These are phyloP conservation scores for Eumerus sabulonum DNA, from an alignment of 2,888 invertebrate genomes.

Conservation along the genomic window DNA sequence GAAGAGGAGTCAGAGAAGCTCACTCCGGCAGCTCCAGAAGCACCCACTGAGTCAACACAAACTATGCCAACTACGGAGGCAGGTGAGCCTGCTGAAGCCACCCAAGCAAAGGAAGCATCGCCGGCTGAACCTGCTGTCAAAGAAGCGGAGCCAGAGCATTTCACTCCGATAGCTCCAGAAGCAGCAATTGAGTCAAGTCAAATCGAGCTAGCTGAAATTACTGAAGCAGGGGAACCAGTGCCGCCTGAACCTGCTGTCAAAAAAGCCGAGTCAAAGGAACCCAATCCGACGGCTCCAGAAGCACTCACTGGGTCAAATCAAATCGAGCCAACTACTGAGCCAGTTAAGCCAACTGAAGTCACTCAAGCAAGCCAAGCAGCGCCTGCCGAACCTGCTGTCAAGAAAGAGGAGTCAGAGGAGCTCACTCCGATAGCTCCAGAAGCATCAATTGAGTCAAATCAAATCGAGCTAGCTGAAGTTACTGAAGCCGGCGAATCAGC, in stretches of 20 bases:
- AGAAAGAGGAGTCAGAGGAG: neutral
- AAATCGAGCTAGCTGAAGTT: neutral
- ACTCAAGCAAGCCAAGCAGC: neutral
- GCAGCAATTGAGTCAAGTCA: too few relatives aligned
- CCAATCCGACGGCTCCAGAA: neutral
- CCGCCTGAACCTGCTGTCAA: neutral
- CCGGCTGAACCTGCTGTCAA: too few relatives aligned
- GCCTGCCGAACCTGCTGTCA: neutral
- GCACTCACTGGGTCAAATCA: neutral
- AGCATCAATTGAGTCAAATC: neutral
- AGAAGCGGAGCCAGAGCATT: too few relatives aligned
- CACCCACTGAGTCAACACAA: too few relatives aligned
- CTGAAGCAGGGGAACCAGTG: neutral
- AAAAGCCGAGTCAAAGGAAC: neutral
- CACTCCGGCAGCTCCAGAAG: neutral
- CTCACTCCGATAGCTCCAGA: neutral
- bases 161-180: too few relatives aligned
- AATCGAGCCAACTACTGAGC: neutral
- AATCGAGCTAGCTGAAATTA: too few relatives aligned
- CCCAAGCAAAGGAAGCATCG: too few relatives aligned
- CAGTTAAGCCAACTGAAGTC: neutral
- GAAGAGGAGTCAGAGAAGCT: neutral
- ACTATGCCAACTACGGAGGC: neutral
- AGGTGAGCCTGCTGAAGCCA: neutral
- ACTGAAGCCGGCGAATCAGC: too few relatives aligned